phyloP scores from a whole-genome alignment of 2,113 vertebrate genomes.

The Hystrix brachyura region DNA sequence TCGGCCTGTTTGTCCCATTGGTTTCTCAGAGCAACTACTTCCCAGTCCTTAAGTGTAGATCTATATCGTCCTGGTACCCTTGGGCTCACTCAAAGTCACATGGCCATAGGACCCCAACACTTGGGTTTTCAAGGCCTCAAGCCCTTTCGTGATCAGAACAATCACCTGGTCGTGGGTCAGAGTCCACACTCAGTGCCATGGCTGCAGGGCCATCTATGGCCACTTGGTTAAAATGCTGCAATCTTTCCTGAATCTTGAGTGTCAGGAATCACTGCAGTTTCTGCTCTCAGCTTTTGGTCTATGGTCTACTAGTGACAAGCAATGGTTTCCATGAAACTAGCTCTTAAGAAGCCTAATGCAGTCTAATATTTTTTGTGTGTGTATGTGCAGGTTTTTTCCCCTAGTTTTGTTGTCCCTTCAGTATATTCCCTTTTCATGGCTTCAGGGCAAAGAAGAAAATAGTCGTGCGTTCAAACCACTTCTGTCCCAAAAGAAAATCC shows the following conservation, averaged over 20 bases:
- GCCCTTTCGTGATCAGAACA: neutral
- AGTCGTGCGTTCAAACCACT: neutral
- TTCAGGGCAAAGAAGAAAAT: conserved; percentile 29
- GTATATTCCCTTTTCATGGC: neutral
- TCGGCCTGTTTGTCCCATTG: neutral
- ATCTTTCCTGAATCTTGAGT: neutral
- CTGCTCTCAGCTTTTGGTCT: neutral
- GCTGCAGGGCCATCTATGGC: rapidly evolving
- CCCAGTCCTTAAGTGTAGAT: neutral
- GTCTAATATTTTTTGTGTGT: neutral
- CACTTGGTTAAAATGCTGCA: neutral
- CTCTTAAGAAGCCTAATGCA: neutral
- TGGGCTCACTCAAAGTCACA: neutral
- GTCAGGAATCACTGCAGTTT: neutral
- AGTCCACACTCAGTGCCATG: neutral
- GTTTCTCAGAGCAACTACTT: neutral
- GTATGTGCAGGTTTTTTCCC: neutral
- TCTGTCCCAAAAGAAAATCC: conserved; percentile 17
- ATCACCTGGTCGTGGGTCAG: neutral
- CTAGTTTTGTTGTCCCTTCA: neutral
- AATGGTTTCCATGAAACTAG: neutral
- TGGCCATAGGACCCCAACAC: neutral
- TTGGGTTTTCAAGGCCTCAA: neutral
- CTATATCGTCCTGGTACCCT: neutral
- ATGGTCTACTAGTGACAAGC: neutral